These are phyloP conservation scores for Ammodytes marinus DNA, from an alignment of 2,113 vertebrate genomes.

Conservation along the genomic window DNA sequence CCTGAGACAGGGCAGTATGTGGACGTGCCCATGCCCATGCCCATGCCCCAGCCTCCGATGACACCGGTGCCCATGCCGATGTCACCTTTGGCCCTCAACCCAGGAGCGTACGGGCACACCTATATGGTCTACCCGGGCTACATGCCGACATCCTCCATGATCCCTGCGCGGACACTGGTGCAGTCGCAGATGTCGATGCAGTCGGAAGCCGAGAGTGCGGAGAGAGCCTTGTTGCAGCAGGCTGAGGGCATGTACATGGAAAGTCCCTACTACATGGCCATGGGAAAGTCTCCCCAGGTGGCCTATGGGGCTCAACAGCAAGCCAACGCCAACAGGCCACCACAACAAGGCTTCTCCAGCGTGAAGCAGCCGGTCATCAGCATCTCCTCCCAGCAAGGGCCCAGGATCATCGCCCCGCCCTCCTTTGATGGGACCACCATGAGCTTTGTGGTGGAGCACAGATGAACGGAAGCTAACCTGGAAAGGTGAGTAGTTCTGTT, in stretches of 20 bases:
- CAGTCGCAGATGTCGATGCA: slow-evolving; percentile 84
- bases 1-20: slow-evolving; percentile 97
- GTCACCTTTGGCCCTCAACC: slow-evolving; percentile 88
- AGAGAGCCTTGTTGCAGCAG: slow-evolving; percentile 51
- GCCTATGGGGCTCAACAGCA: slow-evolving; percentile 41
- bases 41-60: slow-evolving; percentile 86
- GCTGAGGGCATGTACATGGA: slow-evolving; percentile 85
- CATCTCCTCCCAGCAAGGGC: slow-evolving; percentile 92
- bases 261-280: slow-evolving; percentile 91
- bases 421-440: slow-evolving; percentile 97
- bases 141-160: slow-evolving; percentile 83
- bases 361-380: slow-evolving; percentile 91
- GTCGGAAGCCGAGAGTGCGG: slow-evolving; percentile 54
- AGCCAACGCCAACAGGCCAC: slow-evolving; percentile 46
- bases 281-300: slow-evolving; percentile 76
- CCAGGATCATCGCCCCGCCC: slow-evolving; percentile 92
- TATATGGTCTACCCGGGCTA: slow-evolving; percentile 97
- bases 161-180: slow-evolving; percentile 83
- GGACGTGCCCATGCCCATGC: slow-evolving; percentile 91
- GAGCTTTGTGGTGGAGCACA: slow-evolving; percentile 98
- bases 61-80: slow-evolving; percentile 80
- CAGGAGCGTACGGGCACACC: slow-evolving; percentile 88
- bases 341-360: slow-evolving; percentile 63
- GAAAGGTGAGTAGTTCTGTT: slow-evolving; percentile 48
- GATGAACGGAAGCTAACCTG: slow-evolving; percentile 77